Conservation (phyloP, 2,888 invertebrate genomes). For the Rhagonycha lutea region DNA sequence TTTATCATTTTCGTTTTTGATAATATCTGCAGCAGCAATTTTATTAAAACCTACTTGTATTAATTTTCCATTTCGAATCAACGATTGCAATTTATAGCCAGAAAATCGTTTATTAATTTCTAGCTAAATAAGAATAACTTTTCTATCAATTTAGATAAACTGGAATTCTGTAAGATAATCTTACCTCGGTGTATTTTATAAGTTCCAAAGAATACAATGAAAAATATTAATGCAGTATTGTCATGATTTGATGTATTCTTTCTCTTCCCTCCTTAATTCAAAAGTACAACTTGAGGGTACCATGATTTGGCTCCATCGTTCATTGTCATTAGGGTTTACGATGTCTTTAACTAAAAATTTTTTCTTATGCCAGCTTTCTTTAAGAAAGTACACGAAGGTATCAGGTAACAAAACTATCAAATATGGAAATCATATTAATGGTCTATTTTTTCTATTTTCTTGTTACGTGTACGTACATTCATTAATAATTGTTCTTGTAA, state of each 20-base stretch:
- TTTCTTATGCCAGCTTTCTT: background rate
- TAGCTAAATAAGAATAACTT: background rate
- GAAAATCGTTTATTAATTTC: background rate
- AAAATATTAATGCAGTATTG: background rate
- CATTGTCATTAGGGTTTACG: no score
- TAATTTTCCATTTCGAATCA: background rate
- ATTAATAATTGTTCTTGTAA: background rate
- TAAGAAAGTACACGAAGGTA: background rate
- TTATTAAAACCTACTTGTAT: conserved; percentile 9
- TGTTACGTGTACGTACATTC: background rate
- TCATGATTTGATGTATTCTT: background rate
- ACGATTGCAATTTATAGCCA: background rate
- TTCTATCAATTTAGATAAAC: background rate
- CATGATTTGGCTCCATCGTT: background rate
- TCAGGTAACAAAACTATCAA: background rate
- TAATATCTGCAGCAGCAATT: conserved; percentile 26
- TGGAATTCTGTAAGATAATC: background rate
- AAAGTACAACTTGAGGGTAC: background rate
- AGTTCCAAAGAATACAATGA: background rate
- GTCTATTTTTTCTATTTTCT: background rate
- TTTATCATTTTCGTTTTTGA: conserved; percentile 53
- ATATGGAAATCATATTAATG: background rate
- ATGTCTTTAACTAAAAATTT: background rate
- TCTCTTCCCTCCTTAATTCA: background rate
- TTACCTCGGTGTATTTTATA: background rate